Evolutionary conservation across 2,797 vertebrate species (phyloP), one percentile per base, ranked within the genome.

Genomic region (Enteromius anoplus): DNA sequence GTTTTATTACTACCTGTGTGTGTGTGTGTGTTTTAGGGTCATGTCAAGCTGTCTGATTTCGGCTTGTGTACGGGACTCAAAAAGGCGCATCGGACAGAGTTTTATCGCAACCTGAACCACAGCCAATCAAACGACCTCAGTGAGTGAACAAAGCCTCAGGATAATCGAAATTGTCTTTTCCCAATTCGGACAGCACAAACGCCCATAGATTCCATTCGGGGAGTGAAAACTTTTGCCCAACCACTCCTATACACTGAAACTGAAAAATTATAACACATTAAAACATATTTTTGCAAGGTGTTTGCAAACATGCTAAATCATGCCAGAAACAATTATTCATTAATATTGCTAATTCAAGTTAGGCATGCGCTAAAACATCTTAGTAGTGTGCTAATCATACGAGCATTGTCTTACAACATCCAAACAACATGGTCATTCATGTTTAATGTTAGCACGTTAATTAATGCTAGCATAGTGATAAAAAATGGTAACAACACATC

Each of bases 41-140:
- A 97, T 0, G 96, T 97, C 86, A 97, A 97, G 70, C 94, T 97
- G 70, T 97, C 96, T 0, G 96, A 97, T 86, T 97, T 97, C 72
- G 96, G 96, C 34, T 91, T 97, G 51, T 97, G 96, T 83, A 97
- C 96, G 32, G 96, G 96, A 34, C 90, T 97, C 26, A 97, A 97
- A 82, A 97, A 97, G 90, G 96, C 96, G 26, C 96, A 97, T 47
- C 92, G 96, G 81, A 97, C 96, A 9, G 96, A 97, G 83, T 97
- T 96, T 84, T 97, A 97, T 12, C 93, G 96, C 70, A 96, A 96
- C 86, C 89, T 97, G 85, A 97, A 94, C 91, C 95, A 97, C 82
- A 96, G 93, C 78, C 93, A 96, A 49, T 95, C 95, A 62, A 96
- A 94, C 82, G 96, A 97, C 85, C 96, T 96, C 91, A 96, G 96